phyloP scores from a whole-genome alignment of 2,113 vertebrate genomes.

The Actenoides lindsayi region DNA sequence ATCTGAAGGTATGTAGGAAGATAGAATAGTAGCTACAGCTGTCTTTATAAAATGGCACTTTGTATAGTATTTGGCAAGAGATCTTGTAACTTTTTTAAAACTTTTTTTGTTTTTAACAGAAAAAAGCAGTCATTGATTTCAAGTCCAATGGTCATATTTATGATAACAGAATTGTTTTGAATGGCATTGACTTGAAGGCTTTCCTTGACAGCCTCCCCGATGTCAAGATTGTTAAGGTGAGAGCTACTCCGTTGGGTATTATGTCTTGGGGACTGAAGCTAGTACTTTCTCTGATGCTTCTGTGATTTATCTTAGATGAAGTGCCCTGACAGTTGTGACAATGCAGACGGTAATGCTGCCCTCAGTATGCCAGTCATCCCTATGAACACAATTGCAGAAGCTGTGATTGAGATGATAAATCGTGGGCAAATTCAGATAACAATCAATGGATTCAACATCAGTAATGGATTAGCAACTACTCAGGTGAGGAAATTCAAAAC shows the following conservation, averaged over 20 bases:
- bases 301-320: slow-evolving; percentile 85
- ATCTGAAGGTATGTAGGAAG: slow-evolving; percentile 86
- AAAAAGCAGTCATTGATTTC: slow-evolving; percentile 99
- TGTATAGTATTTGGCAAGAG: background rate
- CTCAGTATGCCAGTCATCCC: slow-evolving; percentile 98
- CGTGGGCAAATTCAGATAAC: slow-evolving; percentile 98
- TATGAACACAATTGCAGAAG: slow-evolving; percentile 98
- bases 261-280: background rate
- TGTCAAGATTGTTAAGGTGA: slow-evolving; percentile 97
- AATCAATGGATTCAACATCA: slow-evolving; percentile 97
- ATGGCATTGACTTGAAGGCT: slow-evolving; percentile 97
- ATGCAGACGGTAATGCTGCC: slow-evolving; percentile 84
- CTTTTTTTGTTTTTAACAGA: slow-evolving; percentile 74
- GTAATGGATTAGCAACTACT: slow-evolving; percentile 97
- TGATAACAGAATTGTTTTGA: slow-evolving; percentile 97
- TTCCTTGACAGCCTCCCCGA: slow-evolving; percentile 97
- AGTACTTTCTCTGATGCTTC: background rate
- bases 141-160: slow-evolving; percentile 99
- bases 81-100: background rate
- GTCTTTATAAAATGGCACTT: background rate
- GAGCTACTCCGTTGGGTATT: background rate
- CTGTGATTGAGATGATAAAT: slow-evolving; percentile 99
- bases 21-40: background rate
- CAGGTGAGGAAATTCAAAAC: slow-evolving; percentile 79
- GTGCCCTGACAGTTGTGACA: slow-evolving; percentile 89